Base-by-base conservation (phyloP, 2,113 vertebrate species). In the Epinephelus cyanopodus region DNA sequence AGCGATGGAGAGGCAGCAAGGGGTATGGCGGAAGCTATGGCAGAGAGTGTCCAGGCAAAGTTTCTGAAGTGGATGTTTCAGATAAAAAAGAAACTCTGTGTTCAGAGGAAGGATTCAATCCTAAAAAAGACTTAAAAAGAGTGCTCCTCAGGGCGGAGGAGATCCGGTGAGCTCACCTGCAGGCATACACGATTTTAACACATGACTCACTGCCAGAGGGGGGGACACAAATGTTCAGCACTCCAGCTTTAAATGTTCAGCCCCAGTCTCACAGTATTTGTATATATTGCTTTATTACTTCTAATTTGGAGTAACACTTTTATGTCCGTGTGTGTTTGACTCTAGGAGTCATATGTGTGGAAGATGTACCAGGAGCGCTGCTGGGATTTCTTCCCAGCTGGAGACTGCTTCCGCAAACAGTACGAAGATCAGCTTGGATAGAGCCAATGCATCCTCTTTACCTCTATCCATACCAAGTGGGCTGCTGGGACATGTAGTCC, bases 321-420 rank as follows among this genome's bases (percentile, higher is more conserved):
- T 4, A 25, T 23, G 19, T 67, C 25, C 12, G 3, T 48, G 15
- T 74, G 60, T 90, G 37, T 67, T 27, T 50, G 19, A 63, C 95
- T 95, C 37, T 91, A 99, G 98, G 98, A 99, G 91, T 99, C 98
- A 0, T 99, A 98, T 9, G 98, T 99, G 77, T 99, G 98, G 98
- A 99, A 99, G 95, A 99, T 99, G 98, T 99, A 99, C 90, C 98
- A 99, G 93, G 97, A 99, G 93, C 95, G 98, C 89, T 98, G 97
- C 7, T 99, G 98, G 98, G 98, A 99, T 84, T 99, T 99, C 79
- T 99, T 99, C 93, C 98, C 98, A 18, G 98, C 98, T 27, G 98
- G 98, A 19, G 98, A 99, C 82, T 99, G 98, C 94, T 99, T 99
- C 93, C 96, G 98, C 52, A 99, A 99, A 95, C 98, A 99, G 86